A percentile compares a stretch with the other conserved stretches of the same genome.
These are phyloP conservation scores for Leuctra nigra DNA, from an alignment of 2,888 invertebrate genomes.

Conservation along the genomic window DNA sequence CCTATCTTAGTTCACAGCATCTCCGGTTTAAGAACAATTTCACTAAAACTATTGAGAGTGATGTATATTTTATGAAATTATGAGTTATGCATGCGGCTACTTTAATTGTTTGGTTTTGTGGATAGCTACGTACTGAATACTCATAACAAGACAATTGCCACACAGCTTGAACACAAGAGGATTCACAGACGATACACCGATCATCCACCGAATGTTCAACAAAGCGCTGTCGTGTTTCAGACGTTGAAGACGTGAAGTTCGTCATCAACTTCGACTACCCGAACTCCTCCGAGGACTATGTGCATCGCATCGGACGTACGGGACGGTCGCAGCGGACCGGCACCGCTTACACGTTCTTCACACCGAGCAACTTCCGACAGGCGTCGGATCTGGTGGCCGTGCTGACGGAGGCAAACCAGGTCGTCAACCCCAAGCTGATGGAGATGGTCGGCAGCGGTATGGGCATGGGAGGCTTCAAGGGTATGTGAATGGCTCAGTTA, in stretches of 20 bases:
- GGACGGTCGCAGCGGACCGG: constrained; percentile 89
- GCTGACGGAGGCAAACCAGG: constrained; percentile 89
- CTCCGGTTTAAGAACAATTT: no score
- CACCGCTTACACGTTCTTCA: constrained; percentile 95
- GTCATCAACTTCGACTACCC: constrained; percentile 99
- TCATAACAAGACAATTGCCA: no score
- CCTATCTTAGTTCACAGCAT: no score
- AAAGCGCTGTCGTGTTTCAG: no score
- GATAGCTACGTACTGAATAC: no score
- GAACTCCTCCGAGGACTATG: constrained; percentile 95
- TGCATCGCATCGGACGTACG: constrained; percentile 94
- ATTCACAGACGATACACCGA: no score
- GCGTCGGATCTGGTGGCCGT: constrained; percentile 88
- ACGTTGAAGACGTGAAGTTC: constrained; percentile 98
- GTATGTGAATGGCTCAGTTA: neutral
- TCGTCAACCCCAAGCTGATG: constrained; percentile 80
- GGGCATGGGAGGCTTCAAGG: constrained; percentile 35
- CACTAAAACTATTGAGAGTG: no score
- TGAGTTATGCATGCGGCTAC: no score
- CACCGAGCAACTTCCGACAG: constrained; percentile 82
- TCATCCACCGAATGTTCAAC: no score
- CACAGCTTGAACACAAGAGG: no score
- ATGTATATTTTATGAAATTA: no score
- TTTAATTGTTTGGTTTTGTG: no score
- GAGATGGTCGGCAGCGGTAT: constrained; percentile 62